Conservation (phyloP, 1,140 invertebrate genomes). For the Berghia stephanieae region DNA sequence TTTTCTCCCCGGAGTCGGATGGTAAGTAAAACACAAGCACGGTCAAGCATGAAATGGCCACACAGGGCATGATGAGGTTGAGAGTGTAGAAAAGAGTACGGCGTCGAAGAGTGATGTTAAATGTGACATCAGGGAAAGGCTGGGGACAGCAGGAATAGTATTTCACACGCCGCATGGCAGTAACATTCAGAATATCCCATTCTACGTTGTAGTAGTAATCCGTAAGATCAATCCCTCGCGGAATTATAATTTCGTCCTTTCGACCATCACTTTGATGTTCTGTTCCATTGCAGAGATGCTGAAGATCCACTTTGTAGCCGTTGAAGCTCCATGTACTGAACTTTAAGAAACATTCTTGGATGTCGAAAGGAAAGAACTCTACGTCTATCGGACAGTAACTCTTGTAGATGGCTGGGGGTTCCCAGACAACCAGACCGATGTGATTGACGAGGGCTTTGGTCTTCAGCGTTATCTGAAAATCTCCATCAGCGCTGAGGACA, state of each 20-base stretch:
- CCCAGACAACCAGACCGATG: constrained; percentile 94
- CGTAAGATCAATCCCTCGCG: constrained; percentile 55
- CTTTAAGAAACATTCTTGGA: constrained; percentile 93
- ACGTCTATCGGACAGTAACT: constrained; percentile 95
- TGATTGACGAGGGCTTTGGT: constrained; percentile 73
- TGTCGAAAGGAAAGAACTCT: no score
- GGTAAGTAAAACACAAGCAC: constrained; percentile 68
- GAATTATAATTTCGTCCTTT: no score
- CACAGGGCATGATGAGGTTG: constrained; percentile 66
- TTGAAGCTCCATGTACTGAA: constrained; percentile 99
- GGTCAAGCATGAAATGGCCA: constrained; percentile 68
- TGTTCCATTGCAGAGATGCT: constrained; percentile 55
- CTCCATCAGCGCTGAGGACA: constrained; percentile 69
- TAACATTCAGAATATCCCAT: constrained; percentile 98
- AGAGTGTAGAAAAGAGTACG: constrained; percentile 66
- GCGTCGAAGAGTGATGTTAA: constrained; percentile 92
- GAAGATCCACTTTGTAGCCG: constrained; percentile 85
- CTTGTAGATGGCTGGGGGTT: constrained; percentile 98
- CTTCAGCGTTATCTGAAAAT: constrained; percentile 70
- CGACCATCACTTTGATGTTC: constrained; percentile 73
- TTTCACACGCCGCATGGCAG: constrained; percentile 66
- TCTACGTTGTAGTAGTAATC: constrained; percentile 81
- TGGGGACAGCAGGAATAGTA: constrained; percentile 93
- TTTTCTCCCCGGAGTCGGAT: constrained; percentile 66
- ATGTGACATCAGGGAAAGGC: constrained; percentile 95